Conservation (phyloP, 2,888 invertebrate genomes). For the Eupithecia insigniata region DNA sequence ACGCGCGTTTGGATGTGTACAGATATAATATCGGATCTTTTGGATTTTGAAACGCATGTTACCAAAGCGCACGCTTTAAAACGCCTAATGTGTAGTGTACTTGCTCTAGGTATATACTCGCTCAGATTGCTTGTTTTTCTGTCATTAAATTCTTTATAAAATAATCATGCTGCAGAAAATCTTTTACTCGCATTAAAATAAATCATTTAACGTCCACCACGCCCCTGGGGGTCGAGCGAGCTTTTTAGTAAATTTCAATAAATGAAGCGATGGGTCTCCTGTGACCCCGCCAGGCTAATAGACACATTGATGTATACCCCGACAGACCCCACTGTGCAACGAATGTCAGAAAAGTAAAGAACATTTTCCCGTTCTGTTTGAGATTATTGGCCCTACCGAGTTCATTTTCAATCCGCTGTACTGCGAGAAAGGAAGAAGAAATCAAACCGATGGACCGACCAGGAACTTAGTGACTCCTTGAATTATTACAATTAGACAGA, state of each 20-base stretch:
- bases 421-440: too few species aligned
- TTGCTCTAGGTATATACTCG: too few species aligned
- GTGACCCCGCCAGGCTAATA: conserved; percentile 58
- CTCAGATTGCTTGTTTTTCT: not conserved
- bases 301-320: conserved; percentile 76
- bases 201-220: conserved; percentile 44
- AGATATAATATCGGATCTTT: not conserved
- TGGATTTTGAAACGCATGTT: not conserved
- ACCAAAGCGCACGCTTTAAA: not conserved
- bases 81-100: not conserved
- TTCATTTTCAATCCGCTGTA: too few species aligned
- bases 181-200: conserved; percentile 43
- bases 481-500: too few species aligned
- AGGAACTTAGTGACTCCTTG: too few species aligned
- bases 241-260: conserved; percentile 68
- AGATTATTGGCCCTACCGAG: not conserved
- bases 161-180: conserved; percentile 12
- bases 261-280: conserved; percentile 75
- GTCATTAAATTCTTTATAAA: not conserved
- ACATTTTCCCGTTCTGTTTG: conserved; percentile 36
- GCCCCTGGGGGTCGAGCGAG: conserved; percentile 43
- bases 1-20: not conserved
- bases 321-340: conserved; percentile 42
- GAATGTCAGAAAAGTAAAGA: conserved; percentile 37
- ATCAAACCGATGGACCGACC: too few species aligned